A percentile compares a stretch with the other conserved stretches of the same genome.
These are phyloP conservation scores for Gymnocephalus cernua DNA, from an alignment of 2,113 vertebrate species.

Conservation along the genomic window DNA sequence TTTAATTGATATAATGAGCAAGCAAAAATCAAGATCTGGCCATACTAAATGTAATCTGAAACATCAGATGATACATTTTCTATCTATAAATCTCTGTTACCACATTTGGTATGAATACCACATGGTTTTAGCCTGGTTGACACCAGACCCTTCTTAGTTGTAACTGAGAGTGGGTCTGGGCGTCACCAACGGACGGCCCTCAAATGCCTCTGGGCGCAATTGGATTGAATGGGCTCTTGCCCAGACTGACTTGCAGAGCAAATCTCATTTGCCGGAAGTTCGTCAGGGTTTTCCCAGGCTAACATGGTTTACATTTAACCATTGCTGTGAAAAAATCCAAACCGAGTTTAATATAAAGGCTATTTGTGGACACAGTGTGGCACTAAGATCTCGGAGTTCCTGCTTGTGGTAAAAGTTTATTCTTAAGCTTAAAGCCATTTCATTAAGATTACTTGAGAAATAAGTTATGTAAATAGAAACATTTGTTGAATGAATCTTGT, in stretches of 20 bases:
- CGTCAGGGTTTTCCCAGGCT: too few relatives aligned
- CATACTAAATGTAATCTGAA: neutral
- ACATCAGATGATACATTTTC: neutral
- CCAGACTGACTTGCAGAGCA: too few relatives aligned
- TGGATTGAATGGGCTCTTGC: too few relatives aligned
- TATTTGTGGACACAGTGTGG: neutral
- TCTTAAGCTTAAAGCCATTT: neutral
- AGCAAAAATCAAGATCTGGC: neutral
- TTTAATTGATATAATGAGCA: neutral
- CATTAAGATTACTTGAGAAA: neutral
- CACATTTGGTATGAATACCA: neutral
- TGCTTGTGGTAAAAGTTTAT: neutral
- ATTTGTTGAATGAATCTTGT: neutral
- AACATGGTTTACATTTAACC: neutral
- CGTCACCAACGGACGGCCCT: too few relatives aligned
- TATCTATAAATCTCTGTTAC: neutral
- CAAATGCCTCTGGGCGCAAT: too few relatives aligned
- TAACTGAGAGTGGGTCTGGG: too few relatives aligned
- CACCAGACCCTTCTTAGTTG: too few relatives aligned
- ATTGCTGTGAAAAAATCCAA: neutral
- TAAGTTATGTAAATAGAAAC: neutral
- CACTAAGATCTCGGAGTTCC: neutral
- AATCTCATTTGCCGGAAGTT: too few relatives aligned
- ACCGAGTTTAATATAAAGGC: neutral
- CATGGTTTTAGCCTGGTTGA: neutral